Conservation (phyloP, 2,113 vertebrate species). For the Caranx ignobilis region DNA sequence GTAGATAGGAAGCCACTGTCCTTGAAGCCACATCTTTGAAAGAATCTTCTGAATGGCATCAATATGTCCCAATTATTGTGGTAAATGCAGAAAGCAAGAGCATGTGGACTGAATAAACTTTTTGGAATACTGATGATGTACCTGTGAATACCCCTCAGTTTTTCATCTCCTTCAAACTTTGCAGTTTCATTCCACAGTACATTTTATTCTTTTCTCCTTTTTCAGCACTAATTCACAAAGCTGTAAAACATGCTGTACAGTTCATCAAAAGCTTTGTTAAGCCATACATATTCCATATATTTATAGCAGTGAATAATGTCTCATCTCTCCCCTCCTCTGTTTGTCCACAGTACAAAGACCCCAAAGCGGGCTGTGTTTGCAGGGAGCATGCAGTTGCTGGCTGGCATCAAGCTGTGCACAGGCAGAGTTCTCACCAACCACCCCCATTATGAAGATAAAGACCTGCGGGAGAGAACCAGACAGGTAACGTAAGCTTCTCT, state of each 20-base stretch:
- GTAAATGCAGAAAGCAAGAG: conserved; percentile 3
- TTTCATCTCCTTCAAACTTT: background rate
- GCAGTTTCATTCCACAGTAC: background rate
- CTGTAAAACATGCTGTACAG: background rate
- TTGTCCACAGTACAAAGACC: conserved; percentile 88
- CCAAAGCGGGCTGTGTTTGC: conserved; percentile 93
- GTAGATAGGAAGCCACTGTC: conserved; percentile 6
- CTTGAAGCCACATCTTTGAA: conserved; percentile 34
- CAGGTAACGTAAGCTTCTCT: conserved; percentile 84
- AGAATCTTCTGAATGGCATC: conserved; percentile 33
- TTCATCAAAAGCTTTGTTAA: background rate
- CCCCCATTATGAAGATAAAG: conserved; percentile 96
- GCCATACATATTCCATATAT: background rate
- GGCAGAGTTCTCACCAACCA: conserved; percentile 96
- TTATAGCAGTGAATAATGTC: conserved; percentile 12
- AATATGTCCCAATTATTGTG: conserved; percentile 42
- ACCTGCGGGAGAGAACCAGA: conserved; percentile 92
- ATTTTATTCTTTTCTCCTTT: background rate
- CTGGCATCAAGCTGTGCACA: conserved; percentile 97
- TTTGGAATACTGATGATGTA: conserved; percentile 23
- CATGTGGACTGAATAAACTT: conserved; percentile 23
- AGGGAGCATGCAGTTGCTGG: conserved; percentile 98
- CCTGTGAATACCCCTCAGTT: conserved; percentile 12
- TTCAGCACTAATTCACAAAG: background rate
- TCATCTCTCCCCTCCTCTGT: conserved; percentile 16